phyloP scores from a whole-genome alignment of 1,140 invertebrate species.

The Anoplophora glabripennis region DNA sequence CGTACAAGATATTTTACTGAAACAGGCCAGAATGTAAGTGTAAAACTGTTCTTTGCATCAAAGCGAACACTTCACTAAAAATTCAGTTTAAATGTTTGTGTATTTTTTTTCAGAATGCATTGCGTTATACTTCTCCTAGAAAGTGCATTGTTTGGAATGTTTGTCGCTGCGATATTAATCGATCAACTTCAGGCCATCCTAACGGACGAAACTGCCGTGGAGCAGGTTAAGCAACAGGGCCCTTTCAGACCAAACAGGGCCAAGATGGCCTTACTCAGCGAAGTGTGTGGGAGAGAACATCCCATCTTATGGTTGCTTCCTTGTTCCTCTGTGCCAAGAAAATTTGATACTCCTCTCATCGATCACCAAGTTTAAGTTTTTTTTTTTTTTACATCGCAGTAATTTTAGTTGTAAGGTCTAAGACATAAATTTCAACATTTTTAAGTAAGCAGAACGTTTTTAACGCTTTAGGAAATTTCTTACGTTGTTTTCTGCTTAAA shows the following conservation, averaged over 20 bases:
- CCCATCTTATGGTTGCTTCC: conserved; percentile 10
- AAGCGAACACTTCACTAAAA: neutral
- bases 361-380: conserved; percentile 11
- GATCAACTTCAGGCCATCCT: conserved; percentile 83
- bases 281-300: conserved; percentile 51
- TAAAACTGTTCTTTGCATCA: too few relatives aligned
- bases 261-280: conserved; percentile 67
- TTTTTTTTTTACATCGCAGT: neutral
- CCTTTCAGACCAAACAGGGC: conserved; percentile 63
- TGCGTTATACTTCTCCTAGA: conserved; percentile 82
- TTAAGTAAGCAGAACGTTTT: too few relatives aligned
- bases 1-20: conserved; percentile 63
- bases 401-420: too few relatives aligned
- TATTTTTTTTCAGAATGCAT: conserved; percentile 66
- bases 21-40: conserved; percentile 76
- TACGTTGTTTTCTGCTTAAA: too few relatives aligned
- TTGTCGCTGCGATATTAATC: conserved; percentile 84
- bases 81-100: neutral
- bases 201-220: conserved; percentile 69
- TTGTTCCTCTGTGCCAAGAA: neutral
- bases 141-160: conserved; percentile 82
- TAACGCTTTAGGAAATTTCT: too few relatives aligned
- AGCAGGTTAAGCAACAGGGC: conserved; percentile 72
- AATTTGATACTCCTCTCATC: conserved; percentile 7
- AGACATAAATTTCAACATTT: too few relatives aligned